A percentile compares a stretch with the other conserved stretches of the same genome.
phyloP scores from a whole-genome alignment of 2,888 invertebrate genomes.

The Heliconius erato region DNA sequence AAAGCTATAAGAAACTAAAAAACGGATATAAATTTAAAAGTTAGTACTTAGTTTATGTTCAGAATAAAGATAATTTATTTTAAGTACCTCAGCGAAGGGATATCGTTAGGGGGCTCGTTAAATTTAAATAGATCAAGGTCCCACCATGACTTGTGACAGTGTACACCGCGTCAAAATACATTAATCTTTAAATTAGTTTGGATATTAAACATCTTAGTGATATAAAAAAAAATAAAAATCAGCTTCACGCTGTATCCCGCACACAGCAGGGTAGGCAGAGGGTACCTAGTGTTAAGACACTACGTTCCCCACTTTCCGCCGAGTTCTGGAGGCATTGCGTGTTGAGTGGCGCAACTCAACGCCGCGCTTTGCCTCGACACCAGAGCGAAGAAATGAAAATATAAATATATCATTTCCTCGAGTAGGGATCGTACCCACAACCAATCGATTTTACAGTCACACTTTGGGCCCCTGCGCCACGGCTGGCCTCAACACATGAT shows the following conservation, averaged over 20 bases:
- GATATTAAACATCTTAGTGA: neutral
- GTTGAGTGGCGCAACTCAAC: no score
- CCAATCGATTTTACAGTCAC: no score
- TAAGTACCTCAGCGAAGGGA: conserved; percentile 22
- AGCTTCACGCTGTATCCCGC: no score
- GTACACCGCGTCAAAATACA: conserved; percentile 5
- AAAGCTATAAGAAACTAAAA: neutral
- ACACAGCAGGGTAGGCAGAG: no score
- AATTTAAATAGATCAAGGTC: conserved; percentile 20
- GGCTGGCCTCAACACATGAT: neutral
- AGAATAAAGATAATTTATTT: conserved; percentile 16
- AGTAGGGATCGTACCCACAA: no score
- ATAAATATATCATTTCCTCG: no score
- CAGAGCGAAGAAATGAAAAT: no score
- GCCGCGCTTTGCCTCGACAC: no score
- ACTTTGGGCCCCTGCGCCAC: no score
- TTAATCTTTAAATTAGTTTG: conserved; percentile 5
- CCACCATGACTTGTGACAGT: conserved; percentile 15
- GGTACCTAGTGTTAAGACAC: no score
- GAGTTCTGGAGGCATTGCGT: no score
- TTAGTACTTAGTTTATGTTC: conserved; percentile 4
- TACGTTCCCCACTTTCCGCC: no score
- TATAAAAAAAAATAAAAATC: neutral
- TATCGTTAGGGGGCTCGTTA: conserved; percentile 25
- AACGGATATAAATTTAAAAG: neutral